Conservation (phyloP, 1,140 invertebrate genomes). For the Orchestia grillus region DNA sequence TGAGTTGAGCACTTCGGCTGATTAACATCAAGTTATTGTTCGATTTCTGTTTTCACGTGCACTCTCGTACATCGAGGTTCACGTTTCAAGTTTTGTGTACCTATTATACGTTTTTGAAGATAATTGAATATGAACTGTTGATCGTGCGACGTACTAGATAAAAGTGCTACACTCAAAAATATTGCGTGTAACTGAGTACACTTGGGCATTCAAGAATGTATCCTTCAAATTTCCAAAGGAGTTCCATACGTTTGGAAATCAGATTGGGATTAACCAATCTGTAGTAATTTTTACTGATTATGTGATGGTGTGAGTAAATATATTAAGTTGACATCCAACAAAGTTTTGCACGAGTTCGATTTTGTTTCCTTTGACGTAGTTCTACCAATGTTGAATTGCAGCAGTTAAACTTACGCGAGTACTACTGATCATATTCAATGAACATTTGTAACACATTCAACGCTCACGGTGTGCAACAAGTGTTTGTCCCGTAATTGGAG, state of each 20-base stretch:
- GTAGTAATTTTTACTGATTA: not conserved
- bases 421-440: not conserved
- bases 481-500: not conserved
- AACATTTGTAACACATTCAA: not conserved
- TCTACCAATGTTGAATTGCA: too few species aligned
- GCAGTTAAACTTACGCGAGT: not conserved
- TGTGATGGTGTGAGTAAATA: not conserved
- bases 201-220: too few species aligned
- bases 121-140: not conserved
- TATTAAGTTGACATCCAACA: not conserved
- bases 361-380: not conserved
- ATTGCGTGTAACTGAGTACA: too few species aligned
- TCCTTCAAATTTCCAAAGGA: too few species aligned
- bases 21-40: not conserved
- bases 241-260: too few species aligned
- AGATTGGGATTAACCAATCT: too few species aligned
- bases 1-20: not conserved
- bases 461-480: not conserved
- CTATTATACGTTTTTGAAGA: not conserved
- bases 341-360: not conserved
- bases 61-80: not conserved
- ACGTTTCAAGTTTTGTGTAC: not conserved
- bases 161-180: too few species aligned
- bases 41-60: not conserved
- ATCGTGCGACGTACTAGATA: not conserved